Evolutionary conservation across 2,888 invertebrate genomes (phyloP).

Genomic region (Silvanus unidentatus): DNA sequence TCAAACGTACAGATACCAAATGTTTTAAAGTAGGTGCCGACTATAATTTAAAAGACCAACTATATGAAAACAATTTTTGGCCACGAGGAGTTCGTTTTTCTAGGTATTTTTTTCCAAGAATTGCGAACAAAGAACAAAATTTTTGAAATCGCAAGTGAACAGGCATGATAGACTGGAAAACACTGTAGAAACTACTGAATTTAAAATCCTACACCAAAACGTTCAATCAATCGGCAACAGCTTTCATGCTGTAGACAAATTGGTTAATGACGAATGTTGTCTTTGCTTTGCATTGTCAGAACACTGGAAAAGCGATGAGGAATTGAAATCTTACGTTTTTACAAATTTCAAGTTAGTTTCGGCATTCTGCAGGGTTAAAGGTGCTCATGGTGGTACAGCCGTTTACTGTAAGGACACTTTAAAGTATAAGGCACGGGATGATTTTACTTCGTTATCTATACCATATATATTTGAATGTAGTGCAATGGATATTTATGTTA

Average conservation of each 20-base stretch:
- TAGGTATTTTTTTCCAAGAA: conserved; percentile 1
- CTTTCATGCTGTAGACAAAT: not conserved
- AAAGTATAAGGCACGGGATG: not conserved
- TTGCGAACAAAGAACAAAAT: not conserved
- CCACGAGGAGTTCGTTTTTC: conserved; percentile 12
- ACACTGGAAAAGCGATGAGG: conserved; percentile 3
- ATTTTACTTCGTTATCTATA: not conserved
- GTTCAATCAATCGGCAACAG: not conserved
- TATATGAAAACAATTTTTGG: conserved; percentile 3
- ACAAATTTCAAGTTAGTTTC: not conserved
- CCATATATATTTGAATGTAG: conserved; percentile 1
- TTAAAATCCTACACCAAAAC: conserved; percentile 1
- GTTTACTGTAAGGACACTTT: not conserved
- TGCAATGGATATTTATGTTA: not conserved
- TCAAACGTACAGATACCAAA: conserved; percentile 6
- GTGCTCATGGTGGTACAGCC: not conserved
- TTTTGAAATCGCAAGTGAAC: not conserved
- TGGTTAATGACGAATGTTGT: not conserved
- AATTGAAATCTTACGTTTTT: not conserved
- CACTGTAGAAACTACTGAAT: not conserved
- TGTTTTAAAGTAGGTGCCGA: conserved; percentile 7
- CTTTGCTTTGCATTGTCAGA: not conserved
- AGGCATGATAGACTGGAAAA: not conserved
- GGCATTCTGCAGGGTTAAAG: not conserved
- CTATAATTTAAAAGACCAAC: conserved; percentile 7